Evolutionary conservation across 2,888 invertebrate genomes (phyloP), one percentile per base, ranked within the genome.

Genomic region (Xanthorhoe spadicearia): DNA sequence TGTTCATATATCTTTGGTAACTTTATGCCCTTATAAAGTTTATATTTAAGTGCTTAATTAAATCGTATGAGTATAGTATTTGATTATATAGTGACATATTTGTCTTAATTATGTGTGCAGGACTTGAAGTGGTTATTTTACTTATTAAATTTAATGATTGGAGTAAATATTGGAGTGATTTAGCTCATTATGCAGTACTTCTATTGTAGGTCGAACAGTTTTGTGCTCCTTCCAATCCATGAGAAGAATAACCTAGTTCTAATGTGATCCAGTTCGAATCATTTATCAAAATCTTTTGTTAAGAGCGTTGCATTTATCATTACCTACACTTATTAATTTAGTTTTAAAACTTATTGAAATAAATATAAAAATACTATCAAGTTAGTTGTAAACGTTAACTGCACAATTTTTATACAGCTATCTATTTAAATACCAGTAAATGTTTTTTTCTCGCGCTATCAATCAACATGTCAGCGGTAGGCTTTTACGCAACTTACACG

Each of bases 31-130:
- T 32, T 64, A 54, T 68, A 61, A 46, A 68, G 68, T 58, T 64
- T 64, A 61, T 57, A 64, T 64, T 52, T 67, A 64, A 67, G 63
- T 57, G 49, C 61, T 58, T 64, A 54, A 54, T 68, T 68, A 64
- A 61, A 68, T 58, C 46, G 17, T 28, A 56, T 55, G 38, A 43
- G 38, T 43, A 13, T 43, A 13, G 64, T 64, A 52, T 54, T 54
- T 38, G 53, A 49, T 66, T 57, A 58, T 43, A 61, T 51, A 19
- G 50, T 67, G 59, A 63, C 55, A 50, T 52, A 38, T 54, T 32
- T 52, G 56, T 62, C 55, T 55, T 56, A 63, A 60, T 63, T 15
- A 62, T 58, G 28, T 54, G n/a, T 18, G n/a, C 18, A 48, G 43
- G 23, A 5, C 18, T 53, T 19, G 48, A 32, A 32, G 51, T 63